A percentile compares a stretch with the other conserved stretches of the same genome.
phyloP scores from a whole-genome alignment of 2,113 vertebrate genomes.

The Illadopsis cleaveri region DNA sequence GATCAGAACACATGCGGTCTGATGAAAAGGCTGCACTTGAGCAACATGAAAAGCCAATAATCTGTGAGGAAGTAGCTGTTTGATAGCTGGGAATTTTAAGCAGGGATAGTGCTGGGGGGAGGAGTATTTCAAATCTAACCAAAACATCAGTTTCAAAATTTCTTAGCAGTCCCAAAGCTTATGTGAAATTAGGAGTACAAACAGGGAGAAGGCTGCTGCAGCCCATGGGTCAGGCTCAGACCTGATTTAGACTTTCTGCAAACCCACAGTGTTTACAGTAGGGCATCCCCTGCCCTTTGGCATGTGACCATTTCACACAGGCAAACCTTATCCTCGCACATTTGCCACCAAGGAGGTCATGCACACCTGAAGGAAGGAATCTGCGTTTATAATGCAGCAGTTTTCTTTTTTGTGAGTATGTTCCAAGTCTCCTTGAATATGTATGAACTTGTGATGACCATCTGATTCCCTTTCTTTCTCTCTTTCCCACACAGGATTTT shows the following conservation, averaged over 20 bases:
- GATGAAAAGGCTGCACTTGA: conserved; percentile 59
- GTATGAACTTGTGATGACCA: background rate
- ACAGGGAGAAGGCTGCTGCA: background rate
- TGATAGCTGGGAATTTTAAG: conserved; percentile 46
- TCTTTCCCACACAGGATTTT: background rate
- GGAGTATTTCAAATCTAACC: background rate
- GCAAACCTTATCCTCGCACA: background rate
- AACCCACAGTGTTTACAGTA: background rate
- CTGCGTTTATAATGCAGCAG: background rate
- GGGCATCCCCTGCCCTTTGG: background rate
- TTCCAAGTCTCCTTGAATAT: background rate
- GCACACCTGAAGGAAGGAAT: background rate
- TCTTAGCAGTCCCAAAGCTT: background rate
- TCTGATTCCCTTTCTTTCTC: background rate
- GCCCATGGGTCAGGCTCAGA: background rate
- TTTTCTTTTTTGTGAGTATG: background rate
- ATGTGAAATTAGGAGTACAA: background rate
- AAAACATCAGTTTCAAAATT: background rate
- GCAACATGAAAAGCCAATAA: conserved; percentile 57
- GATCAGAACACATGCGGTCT: conserved; percentile 41
- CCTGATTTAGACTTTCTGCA: background rate
- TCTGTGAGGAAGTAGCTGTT: conserved; percentile 45
- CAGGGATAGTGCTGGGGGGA: background rate
- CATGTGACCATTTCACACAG: background rate
- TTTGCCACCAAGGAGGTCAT: fast-evolving